Evolutionary conservation across 2,888 invertebrate genomes (phyloP).

Genomic region (Tanytarsus gracilentus): DNA sequence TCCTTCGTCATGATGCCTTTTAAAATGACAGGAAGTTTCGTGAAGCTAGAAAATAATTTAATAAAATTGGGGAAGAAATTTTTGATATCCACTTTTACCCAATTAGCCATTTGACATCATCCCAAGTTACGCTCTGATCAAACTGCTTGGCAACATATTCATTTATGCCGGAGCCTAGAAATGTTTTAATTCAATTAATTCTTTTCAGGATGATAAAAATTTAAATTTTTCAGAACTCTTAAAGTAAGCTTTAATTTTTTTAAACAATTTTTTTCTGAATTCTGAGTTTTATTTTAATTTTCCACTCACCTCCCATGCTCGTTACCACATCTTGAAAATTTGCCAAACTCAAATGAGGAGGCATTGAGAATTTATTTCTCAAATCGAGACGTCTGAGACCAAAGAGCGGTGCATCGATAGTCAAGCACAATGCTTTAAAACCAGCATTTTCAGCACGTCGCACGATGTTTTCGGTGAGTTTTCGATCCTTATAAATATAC

Average conservation of each 20-base stretch:
- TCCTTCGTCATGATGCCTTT: constrained; percentile 82
- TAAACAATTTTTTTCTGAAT: no score
- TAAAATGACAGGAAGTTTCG: constrained; percentile 68
- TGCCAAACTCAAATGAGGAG: constrained; percentile 69
- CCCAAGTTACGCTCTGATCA: constrained; percentile 75
- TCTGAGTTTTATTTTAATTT: constrained; percentile 28
- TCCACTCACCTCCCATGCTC: constrained; percentile 25
- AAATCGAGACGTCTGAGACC: constrained; percentile 74
- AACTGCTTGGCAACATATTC: constrained; percentile 69
- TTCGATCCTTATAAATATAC: constrained; percentile 76
- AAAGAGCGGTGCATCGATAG: constrained; percentile 81
- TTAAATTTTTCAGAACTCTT: not conserved
- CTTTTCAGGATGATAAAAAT: constrained; percentile 43
- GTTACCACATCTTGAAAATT: constrained; percentile 59
- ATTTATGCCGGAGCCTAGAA: constrained; percentile 60
- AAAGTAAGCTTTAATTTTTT: constrained; percentile 43
- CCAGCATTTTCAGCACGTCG: constrained; percentile 69
- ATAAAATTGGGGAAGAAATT: constrained; percentile 5
- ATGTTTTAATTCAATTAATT: not conserved
- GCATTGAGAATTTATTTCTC: constrained; percentile 74
- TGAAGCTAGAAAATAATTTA: constrained; percentile 46
- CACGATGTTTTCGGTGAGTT: constrained; percentile 62
- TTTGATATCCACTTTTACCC: constrained; percentile 42
- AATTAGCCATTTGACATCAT: constrained; percentile 78
- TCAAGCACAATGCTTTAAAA: constrained; percentile 79